phyloP scores from a whole-genome alignment of 2,113 vertebrate genomes.

The Chamaea fasciata region DNA sequence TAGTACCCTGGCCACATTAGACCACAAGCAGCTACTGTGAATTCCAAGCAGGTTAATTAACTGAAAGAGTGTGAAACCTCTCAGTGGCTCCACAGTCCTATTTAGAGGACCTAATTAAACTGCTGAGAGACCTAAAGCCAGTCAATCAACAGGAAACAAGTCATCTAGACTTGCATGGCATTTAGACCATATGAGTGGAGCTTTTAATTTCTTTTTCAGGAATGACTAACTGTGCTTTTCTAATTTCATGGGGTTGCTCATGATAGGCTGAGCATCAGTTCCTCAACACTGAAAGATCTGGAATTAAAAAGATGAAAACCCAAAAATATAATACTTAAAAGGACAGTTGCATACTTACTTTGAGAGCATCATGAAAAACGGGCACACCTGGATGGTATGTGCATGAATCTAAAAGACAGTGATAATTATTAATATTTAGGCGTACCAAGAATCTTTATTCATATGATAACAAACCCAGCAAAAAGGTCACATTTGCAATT shows the following conservation, averaged over 20 bases:
- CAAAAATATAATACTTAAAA: neutral
- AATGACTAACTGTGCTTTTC: neutral
- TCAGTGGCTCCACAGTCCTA: neutral
- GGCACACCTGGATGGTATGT: conserved; percentile 94
- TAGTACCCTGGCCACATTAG: neutral
- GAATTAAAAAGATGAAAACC: neutral
- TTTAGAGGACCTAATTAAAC: neutral
- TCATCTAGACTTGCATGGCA: neutral
- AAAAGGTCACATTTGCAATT: neutral
- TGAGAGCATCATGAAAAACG: conserved; percentile 96
- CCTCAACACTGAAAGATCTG: neutral
- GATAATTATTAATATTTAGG: neutral
- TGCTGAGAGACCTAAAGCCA: neutral
- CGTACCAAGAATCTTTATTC: neutral
- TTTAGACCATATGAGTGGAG: neutral
- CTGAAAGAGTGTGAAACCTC: neutral
- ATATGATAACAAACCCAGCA: neutral
- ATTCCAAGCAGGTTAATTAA: conserved; percentile 3
- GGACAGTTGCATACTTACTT: conserved; percentile 72
- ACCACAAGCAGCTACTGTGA: neutral
- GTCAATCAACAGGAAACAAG: neutral
- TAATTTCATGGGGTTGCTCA: neutral
- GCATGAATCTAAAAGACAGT: conserved; percentile 79
- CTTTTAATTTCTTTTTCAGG: neutral
- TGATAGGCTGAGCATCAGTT: neutral